These are phyloP conservation scores for Cranoglanis bouderius DNA, from an alignment of 2,113 vertebrate genomes.

Conservation along the genomic window DNA sequence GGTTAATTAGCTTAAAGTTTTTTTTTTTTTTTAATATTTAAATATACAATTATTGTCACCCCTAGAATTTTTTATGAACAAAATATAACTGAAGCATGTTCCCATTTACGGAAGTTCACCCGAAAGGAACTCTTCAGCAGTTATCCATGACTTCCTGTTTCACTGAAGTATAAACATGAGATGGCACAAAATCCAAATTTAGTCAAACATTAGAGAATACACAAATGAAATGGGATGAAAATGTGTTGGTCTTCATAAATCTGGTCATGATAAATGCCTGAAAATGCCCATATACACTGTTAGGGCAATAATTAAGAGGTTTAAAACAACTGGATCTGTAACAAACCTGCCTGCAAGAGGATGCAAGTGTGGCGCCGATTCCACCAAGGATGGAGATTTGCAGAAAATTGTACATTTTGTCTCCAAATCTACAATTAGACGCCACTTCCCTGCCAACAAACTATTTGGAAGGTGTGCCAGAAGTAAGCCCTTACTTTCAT, in stretches of 20 bases:
- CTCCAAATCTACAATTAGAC: conserved; percentile 9
- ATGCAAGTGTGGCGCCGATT: not conserved
- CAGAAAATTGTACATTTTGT: not conserved
- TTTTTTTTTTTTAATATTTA: no score
- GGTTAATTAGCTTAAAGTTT: not conserved
- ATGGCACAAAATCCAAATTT: not conserved
- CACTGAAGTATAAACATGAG: not conserved
- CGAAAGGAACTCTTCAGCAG: not conserved
- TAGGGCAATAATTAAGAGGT: not conserved
- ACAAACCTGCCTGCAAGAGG: not conserved
- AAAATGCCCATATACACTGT: no score
- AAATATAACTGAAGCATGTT: not conserved
- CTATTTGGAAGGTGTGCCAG: not conserved
- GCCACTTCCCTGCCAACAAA: not conserved
- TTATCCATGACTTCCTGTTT: not conserved
- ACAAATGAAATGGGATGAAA: not conserved
- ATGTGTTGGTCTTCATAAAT: not conserved
- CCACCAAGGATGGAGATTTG: not conserved
- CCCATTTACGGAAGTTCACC: not conserved
- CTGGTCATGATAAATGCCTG: not conserved
- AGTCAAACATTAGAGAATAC: not conserved
- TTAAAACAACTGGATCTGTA: not conserved
- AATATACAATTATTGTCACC: not conserved
- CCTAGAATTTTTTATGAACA: not conserved
- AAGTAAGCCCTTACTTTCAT: conserved; percentile 10